These are phyloP conservation scores for Loriculus beryllinus DNA, from an alignment of 2,797 vertebrate species.

Conservation along the genomic window DNA sequence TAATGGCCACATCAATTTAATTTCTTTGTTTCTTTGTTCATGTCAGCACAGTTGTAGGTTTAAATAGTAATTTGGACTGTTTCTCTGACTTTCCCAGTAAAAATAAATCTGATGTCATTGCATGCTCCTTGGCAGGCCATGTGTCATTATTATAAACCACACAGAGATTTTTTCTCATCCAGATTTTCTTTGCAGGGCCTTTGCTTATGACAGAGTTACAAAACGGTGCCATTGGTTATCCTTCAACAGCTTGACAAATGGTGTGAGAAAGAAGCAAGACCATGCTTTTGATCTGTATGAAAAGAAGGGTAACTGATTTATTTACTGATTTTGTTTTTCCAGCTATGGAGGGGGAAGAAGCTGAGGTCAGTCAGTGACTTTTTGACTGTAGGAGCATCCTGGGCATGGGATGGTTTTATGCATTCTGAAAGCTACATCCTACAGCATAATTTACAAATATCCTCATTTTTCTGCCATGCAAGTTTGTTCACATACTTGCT, in stretches of 20 bases:
- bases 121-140: slow-evolving; percentile 52
- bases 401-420: neutral
- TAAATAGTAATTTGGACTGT: slow-evolving; percentile 40
- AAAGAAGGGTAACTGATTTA: slow-evolving; percentile 91
- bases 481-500: neutral
- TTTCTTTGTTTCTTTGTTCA: slow-evolving; percentile 53
- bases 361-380: neutral
- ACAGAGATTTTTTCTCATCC: slow-evolving; percentile 61
- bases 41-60: slow-evolving; percentile 50
- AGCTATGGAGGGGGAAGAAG: neutral
- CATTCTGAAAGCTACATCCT: neutral
- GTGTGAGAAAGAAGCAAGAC: slow-evolving; percentile 83
- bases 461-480: neutral
- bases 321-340: slow-evolving; percentile 58
- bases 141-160: slow-evolving; percentile 56
- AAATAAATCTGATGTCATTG: slow-evolving; percentile 57
- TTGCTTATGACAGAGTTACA: slow-evolving; percentile 93
- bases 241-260: slow-evolving; percentile 88
- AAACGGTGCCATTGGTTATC: slow-evolving; percentile 96
- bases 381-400: neutral
- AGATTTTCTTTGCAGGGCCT: slow-evolving; percentile 85
- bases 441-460: neutral
- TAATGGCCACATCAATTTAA: slow-evolving; percentile 25
- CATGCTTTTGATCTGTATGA: slow-evolving; percentile 92
- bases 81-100: slow-evolving; percentile 43